Evolutionary conservation across 2,888 invertebrate genomes (phyloP), one percentile per base, ranked within the genome.

Genomic region (Erpobdella octoculata): DNA sequence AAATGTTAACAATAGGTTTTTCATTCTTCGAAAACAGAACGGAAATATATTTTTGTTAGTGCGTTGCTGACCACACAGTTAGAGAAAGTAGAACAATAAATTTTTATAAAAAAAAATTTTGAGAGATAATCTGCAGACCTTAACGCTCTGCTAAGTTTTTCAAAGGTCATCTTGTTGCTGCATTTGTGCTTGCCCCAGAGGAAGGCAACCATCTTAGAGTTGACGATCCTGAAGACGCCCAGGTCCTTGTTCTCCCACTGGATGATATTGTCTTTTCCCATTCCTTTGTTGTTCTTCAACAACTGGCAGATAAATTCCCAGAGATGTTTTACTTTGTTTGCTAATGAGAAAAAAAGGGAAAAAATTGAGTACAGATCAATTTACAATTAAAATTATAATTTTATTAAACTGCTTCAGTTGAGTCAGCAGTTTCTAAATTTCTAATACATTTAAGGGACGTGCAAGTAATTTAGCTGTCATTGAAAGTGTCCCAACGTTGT

Each of bases 71-170:
- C 41, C 41, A 41, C 41, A 41, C 9, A 41, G 41, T 41, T 18
- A 41, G 9, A 9, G 41, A 41, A 41, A 41, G 9, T 12, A 9
- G 18, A 12, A 12, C 18, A 9, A 12, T 41, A 41, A 9, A 41
- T 41, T 41, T 41, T 41, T 9, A 41, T 41, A 12, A 18, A 12
- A 12, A 41, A 9, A 41, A 9, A 18, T 18, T 41, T 12, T 41
- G 41, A 41, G 18, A 41, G 18, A n/a, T n/a, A n/a, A n/a, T n/a
- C 28, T 9, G 5, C n/a, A 18, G n/a, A 82, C 73, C 81, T 81
- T 89, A 93, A 91, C 21, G 93, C 93, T 75, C 93, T 85, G 83
- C 91, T 92, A 79, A 93, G 88, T 84, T 93, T 93, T 82, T 93
- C 93, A 80, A 92, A 93, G 61, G 90, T 92, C 93, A 93, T 93